Conservation (phyloP, 2,113 vertebrate genomes). For the Cyprinus carpio region DNA sequence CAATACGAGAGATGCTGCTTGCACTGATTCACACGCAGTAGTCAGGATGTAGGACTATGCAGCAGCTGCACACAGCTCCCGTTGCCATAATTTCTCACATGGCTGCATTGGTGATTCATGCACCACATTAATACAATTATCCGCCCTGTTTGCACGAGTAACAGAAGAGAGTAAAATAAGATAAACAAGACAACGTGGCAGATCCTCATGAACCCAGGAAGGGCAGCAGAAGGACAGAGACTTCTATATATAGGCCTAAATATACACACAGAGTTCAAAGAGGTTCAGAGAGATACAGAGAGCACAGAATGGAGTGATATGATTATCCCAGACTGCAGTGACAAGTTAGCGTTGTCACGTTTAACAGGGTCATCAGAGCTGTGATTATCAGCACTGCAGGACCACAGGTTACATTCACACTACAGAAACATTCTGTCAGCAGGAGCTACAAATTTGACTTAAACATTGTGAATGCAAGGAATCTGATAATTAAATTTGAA, state of each 20-base stretch:
- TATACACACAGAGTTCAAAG: neutral
- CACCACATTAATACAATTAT: slow-evolving; percentile 53
- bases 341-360: neutral
- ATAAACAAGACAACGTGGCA: slow-evolving; percentile 46
- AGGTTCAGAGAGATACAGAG: neutral
- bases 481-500: neutral
- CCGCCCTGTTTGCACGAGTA: slow-evolving; percentile 43
- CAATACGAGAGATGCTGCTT: neutral
- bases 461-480: neutral
- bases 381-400: slow-evolving; percentile 5
- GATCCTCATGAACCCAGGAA: neutral
- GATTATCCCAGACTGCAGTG: neutral
- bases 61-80: neutral
- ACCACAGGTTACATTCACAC: neutral
- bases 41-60: neutral
- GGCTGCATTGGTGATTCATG: slow-evolving; percentile 53
- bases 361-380: slow-evolving; percentile 15
- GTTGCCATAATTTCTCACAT: slow-evolving; percentile 41
- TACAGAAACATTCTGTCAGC: neutral
- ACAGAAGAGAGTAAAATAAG: slow-evolving; percentile 24
- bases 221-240: slow-evolving; percentile 15
- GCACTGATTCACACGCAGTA: neutral
- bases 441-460: neutral
- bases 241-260: neutral
- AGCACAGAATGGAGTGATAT: neutral